Conservation (phyloP, 2,888 invertebrate species). For the Serripes groenlandicus region DNA sequence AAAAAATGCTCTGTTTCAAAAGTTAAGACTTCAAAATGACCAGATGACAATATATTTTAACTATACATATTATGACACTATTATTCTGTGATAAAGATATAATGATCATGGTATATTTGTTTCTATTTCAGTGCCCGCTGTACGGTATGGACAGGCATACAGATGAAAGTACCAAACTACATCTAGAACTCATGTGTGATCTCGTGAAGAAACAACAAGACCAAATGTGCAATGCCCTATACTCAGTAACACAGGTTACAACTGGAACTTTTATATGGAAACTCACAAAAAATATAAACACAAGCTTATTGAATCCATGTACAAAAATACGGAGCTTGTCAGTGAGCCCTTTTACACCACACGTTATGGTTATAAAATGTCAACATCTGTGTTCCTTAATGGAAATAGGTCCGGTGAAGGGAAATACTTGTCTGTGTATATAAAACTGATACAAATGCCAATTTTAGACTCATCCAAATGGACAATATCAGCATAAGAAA, state of each 20-base stretch:
- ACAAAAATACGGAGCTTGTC: constrained; percentile 93
- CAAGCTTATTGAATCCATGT: constrained; percentile 95
- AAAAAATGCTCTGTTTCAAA: no score
- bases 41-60: no score
- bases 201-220: constrained; percentile 94
- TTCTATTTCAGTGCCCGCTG: constrained; percentile 90
- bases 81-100: no score
- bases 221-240: constrained; percentile 88
- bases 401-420: constrained; percentile 98
- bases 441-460: constrained; percentile 97
- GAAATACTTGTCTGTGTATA: constrained; percentile 96
- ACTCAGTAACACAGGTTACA: constrained; percentile 81
- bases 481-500: no score
- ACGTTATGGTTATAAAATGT: constrained; percentile 94
- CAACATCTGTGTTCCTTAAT: constrained; percentile 97
- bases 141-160: constrained; percentile 92
- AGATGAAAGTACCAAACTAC: constrained; percentile 93
- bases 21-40: no score
- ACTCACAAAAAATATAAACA: constrained; percentile 94
- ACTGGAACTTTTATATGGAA: constrained; percentile 94
- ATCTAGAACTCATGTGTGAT: constrained; percentile 94
- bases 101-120: no score
- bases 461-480: no score
- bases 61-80: no score
- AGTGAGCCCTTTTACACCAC: constrained; percentile 97